A percentile compares a stretch with the other conserved stretches of the same genome.
Evolutionary conservation across 2,888 invertebrate genomes (phyloP).

Genomic region (Sarcophaga caerulescens): DNA sequence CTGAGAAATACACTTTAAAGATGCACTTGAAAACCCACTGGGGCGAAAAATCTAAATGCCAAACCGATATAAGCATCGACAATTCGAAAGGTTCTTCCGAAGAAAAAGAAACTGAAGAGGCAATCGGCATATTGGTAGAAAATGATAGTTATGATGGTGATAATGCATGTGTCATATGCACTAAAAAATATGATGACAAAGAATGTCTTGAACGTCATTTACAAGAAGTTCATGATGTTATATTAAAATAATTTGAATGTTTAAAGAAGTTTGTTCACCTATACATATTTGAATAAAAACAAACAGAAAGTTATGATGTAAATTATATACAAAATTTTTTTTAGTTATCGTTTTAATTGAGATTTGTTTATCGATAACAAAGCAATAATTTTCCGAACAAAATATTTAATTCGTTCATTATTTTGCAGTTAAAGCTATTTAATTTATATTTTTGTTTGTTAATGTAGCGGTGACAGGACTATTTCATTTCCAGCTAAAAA

Average conservation of each 20-base stretch:
- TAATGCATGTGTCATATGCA: constrained; percentile 75
- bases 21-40: constrained; percentile 78
- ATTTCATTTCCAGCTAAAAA: too few relatives aligned
- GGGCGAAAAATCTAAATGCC: not conserved
- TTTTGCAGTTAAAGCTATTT: too few relatives aligned
- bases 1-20: constrained; percentile 79
- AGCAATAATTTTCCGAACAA: too few relatives aligned
- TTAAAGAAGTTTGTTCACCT: not conserved
- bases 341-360: not conserved
- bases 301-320: too few relatives aligned
- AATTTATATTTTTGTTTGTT: too few relatives aligned
- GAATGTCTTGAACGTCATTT: constrained; percentile 75
- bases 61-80: not conserved
- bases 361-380: not conserved
- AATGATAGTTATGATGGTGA: constrained; percentile 46
- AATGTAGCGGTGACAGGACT: too few relatives aligned
- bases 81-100: constrained; percentile 17
- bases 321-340: too few relatives aligned
- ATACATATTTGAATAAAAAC: too few relatives aligned
- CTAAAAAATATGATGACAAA: constrained; percentile 73
- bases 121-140: constrained; percentile 69
- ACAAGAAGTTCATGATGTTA: constrained; percentile 76
- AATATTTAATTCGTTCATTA: too few relatives aligned
- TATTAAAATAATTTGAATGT: constrained; percentile 71
- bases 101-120: constrained; percentile 73